Evolutionary conservation across 1,140 invertebrate species (phyloP).

Genomic region (Psilanteris sp.): DNA sequence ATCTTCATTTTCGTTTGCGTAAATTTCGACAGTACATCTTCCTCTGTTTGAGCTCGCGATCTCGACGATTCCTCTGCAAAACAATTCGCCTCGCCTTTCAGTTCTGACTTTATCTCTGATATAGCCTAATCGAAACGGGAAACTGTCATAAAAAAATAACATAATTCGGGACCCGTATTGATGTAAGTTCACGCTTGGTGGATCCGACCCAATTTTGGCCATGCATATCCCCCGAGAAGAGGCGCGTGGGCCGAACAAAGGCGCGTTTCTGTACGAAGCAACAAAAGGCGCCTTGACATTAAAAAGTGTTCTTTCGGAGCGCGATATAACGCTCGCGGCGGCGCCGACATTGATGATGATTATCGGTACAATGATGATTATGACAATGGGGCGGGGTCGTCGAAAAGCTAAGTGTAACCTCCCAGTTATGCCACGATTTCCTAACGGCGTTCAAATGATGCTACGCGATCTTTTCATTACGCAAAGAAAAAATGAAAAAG

Average conservation of each 20-base stretch:
- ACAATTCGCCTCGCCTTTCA: constrained; percentile 19
- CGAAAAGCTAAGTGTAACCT: constrained; percentile 50
- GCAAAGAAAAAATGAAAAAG: constrained; percentile 25
- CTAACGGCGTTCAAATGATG: constrained; percentile 32
- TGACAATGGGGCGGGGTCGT: constrained; percentile 60
- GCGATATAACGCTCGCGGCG: constrained; percentile 53
- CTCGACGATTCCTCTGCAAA: constrained; percentile 4
- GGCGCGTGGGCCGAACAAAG: constrained; percentile 58
- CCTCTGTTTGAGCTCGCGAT: constrained; percentile 16
- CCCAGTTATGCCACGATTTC: constrained; percentile 56
- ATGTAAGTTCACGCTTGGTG: constrained; percentile 55
- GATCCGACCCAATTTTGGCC: constrained; percentile 60
- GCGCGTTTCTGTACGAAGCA: constrained; percentile 47
- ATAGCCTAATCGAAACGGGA: constrained; percentile 5
- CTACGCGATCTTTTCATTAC: constrained; percentile 19
- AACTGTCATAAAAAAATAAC: constrained; percentile 30
- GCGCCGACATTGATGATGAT: constrained; percentile 47
- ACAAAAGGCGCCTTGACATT: constrained; percentile 65
- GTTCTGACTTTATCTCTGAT: constrained; percentile 32
- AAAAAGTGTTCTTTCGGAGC: constrained; percentile 64
- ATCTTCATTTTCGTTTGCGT: constrained; percentile 6
- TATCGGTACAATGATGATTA: constrained; percentile 60
- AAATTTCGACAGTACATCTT: constrained; percentile 18
- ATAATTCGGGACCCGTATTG: constrained; percentile 25
- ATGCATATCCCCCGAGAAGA: constrained; percentile 40